A percentile compares a stretch with the other conserved stretches of the same genome.
phyloP scores from a whole-genome alignment of 1,140 invertebrate species.

The Drosophila nannoptera region DNA sequence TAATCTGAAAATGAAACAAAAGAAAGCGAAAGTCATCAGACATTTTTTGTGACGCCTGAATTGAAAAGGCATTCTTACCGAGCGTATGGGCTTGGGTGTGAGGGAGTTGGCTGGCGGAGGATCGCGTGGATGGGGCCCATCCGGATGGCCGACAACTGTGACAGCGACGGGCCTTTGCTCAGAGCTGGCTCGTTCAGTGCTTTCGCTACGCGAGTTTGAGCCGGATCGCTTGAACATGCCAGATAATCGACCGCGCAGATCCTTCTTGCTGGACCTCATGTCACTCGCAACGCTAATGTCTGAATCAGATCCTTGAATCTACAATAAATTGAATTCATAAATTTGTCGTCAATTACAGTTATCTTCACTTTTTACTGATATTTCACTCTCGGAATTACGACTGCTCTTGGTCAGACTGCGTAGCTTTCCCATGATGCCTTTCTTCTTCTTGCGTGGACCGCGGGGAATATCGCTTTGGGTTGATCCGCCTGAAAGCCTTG shows the following conservation, averaged over 20 bases:
- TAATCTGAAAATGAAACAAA: conserved; percentile 51
- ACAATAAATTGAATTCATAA: not conserved
- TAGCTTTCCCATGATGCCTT: conserved; percentile 90
- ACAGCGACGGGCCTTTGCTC: conserved; percentile 74
- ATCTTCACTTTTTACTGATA: conserved; percentile 53
- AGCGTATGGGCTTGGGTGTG: conserved; percentile 73
- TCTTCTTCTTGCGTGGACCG: conserved; percentile 88
- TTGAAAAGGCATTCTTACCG: conserved; percentile 39
- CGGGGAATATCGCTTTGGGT: conserved; percentile 89
- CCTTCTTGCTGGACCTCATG: conserved; percentile 84
- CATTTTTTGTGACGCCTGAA: not conserved
- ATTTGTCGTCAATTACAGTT: too few species aligned
- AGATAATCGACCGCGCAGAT: conserved; percentile 88
- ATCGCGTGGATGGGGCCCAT: conserved; percentile 69
- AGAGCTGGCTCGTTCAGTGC: conserved; percentile 61
- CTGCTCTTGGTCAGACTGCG: conserved; percentile 91
- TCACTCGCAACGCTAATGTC: conserved; percentile 85
- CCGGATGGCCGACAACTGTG: conserved; percentile 68
- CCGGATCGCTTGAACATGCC: conserved; percentile 87
- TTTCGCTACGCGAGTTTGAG: conserved; percentile 73
- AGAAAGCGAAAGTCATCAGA: not conserved
- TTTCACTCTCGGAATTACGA: conserved; percentile 78
- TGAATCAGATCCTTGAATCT: conserved; percentile 86
- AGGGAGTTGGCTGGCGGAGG: conserved; percentile 74
- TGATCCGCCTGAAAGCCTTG: conserved; percentile 89